Evolutionary conservation across 2,113 vertebrate genomes (phyloP), one percentile per base, ranked within the genome.

Genomic region (Pseudois nayaur): DNA sequence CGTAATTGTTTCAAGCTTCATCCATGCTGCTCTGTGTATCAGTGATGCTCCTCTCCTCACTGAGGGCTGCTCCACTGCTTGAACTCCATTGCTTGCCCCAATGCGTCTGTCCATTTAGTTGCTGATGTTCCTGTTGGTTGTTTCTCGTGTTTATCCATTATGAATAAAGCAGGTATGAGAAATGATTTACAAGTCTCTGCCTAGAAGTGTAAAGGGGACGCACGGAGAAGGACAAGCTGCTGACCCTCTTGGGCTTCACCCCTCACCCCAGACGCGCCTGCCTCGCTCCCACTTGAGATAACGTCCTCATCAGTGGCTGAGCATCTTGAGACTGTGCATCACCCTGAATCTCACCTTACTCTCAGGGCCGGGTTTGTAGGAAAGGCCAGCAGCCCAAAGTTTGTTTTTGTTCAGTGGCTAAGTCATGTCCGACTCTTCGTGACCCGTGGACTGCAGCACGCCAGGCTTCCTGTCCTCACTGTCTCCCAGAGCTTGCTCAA

Each of bases 211-310:
- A 14, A 40, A 3, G 4, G 48, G n/a, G 11, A 8, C 25, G 8
- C 17, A 5, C 1, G 1, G 6, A 31, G 83, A 21, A 45, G 23
- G 31, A 15, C 4, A 16, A 25, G 13, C 13, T 36, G 67, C 81
- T 25, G 67, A 17, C 7, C 5, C 8, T 50, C 82, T 36, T 6
- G 6, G 74, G 50, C 23, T 36, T 31, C 0, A 5, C 5, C 14
- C 40, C 33, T 7, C 21, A 0, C 21, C 0, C 57, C 11, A 16
- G 87, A 12, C 3, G 19, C 3, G 1, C 16, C 31, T 9, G 3
- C 43, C 0, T 0, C 0, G 8, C 19, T 31, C 48, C n/a, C 9
- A 9, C 52, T 19, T 8, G 52, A 59, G 60, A 9, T 19, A 3
- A 14, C 0, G 3, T 45, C 31, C 31, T 7, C 11, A 27, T 27